phyloP scores from a whole-genome alignment of 2,113 vertebrate genomes.

The Meleagris gallopavo region DNA sequence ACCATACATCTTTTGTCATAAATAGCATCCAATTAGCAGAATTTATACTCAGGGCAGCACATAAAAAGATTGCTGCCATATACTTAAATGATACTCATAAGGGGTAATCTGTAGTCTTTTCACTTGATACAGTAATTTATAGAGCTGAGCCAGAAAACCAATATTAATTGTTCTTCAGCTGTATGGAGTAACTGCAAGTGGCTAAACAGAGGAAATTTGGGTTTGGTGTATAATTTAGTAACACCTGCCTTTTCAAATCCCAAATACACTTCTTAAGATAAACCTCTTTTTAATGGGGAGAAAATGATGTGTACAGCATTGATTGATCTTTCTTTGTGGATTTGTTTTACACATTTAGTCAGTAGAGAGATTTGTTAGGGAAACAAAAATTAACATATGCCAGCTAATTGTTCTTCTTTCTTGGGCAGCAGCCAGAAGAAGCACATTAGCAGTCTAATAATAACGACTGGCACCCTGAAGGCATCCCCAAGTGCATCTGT shows the following conservation, averaged over 20 bases:
- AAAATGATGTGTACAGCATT: constrained; percentile 86
- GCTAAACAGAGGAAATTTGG: constrained; percentile 70
- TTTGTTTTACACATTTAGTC: constrained; percentile 91
- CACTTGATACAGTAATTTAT: constrained; percentile 69
- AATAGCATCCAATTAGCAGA: constrained; percentile 88
- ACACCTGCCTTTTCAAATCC: constrained; percentile 84
- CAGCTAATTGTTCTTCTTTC: constrained; percentile 92
- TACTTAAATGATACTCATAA: constrained; percentile 74
- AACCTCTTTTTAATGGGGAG: constrained; percentile 85
- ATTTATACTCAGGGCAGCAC: constrained; percentile 80
- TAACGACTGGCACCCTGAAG: constrained; percentile 88
- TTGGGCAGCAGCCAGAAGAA: constrained; percentile 89
- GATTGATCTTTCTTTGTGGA: constrained; percentile 92
- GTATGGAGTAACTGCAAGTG: constrained; percentile 64
- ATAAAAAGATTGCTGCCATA: constrained; percentile 79
- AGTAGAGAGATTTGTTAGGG: constrained; percentile 91
- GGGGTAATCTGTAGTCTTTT: constrained; percentile 72
- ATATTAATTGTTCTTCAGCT: constrained; percentile 69
- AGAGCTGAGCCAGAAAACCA: constrained; percentile 67
- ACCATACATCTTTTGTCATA: constrained; percentile 88
- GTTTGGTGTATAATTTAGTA: constrained; percentile 76
- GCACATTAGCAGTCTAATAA: constrained; percentile 89
- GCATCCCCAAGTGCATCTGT: constrained; percentile 89
- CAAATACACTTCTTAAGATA: constrained; percentile 84
- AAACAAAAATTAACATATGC: constrained; percentile 94